Evolutionary conservation across 2,113 vertebrate genomes (phyloP).

Genomic region (Petaurus breviceps): DNA sequence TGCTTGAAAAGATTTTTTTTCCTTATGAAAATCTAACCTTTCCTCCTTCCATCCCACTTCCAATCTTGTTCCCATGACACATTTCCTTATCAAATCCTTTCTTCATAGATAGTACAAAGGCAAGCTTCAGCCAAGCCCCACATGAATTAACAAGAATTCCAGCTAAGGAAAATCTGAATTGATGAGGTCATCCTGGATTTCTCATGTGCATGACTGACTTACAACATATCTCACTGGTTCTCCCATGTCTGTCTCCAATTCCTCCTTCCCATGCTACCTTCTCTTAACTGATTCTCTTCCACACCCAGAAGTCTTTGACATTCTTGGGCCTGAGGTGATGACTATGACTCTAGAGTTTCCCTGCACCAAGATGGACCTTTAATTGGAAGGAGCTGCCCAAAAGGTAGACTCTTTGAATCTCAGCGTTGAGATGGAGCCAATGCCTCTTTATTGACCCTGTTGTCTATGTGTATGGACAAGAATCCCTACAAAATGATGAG

Average conservation of each 20-base stretch:
- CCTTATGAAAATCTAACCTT: constrained; percentile 67
- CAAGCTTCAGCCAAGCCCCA: constrained; percentile 23
- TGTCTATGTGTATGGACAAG: constrained; percentile 56
- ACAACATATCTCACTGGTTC: constrained; percentile 67
- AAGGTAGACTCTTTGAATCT: constrained; percentile 73
- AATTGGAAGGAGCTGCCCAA: constrained; percentile 65
- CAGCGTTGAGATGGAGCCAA: constrained; percentile 71
- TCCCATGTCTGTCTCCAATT: constrained; percentile 73
- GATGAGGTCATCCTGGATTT: constrained; percentile 54
- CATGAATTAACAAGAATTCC: constrained; percentile 41
- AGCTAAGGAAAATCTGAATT: constrained; percentile 37
- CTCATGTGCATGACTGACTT: constrained; percentile 57
- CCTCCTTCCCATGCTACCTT: constrained; percentile 67
- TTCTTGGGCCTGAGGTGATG: constrained; percentile 70
- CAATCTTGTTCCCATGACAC: neutral
- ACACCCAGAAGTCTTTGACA: constrained; percentile 76
- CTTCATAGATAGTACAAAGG: constrained; percentile 50
- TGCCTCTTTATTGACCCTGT: constrained; percentile 76
- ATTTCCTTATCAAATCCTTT: constrained; percentile 71
- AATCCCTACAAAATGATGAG: constrained; percentile 61
- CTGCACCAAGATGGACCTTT: constrained; percentile 76
- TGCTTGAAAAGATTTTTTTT: constrained; percentile 59
- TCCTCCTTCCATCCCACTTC: constrained; percentile 32
- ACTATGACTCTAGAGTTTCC: constrained; percentile 71
- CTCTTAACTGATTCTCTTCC: constrained; percentile 78